Conservation (phyloP, 2,888 invertebrate species). For the Nebria brevicollis region DNA sequence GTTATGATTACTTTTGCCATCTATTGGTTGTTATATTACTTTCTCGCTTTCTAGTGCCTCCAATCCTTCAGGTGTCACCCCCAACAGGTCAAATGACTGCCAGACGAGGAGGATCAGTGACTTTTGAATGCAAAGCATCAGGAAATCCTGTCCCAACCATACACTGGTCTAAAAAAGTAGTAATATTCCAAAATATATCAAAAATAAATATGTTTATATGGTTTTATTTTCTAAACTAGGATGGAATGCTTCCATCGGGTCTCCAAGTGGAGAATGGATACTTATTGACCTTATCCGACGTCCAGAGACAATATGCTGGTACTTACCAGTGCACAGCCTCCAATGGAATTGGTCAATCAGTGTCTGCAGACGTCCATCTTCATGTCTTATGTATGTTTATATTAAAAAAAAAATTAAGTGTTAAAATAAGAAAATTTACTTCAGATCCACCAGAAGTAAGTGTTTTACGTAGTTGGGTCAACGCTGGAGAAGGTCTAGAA, state of each 20-base stretch:
- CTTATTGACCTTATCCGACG: constrained; percentile 60
- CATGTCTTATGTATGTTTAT: constrained; percentile 58
- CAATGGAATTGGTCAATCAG: constrained; percentile 64
- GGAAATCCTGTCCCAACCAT: constrained; percentile 65
- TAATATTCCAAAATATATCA: constrained; percentile 6
- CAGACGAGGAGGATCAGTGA: constrained; percentile 62
- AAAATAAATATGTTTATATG: too few species aligned
- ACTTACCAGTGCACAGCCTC: constrained; percentile 65
- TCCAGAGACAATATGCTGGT: constrained; percentile 63
- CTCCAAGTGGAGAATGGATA: constrained; percentile 62
- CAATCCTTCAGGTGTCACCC: constrained; percentile 61
- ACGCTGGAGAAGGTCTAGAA: constrained; percentile 71
- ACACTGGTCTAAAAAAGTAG: constrained; percentile 64
- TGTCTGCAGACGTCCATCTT: constrained; percentile 60
- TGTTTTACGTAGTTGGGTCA: constrained; percentile 70
- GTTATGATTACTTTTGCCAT: neutral
- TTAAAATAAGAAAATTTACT: constrained; percentile 46
- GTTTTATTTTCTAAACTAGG: constrained; percentile 52
- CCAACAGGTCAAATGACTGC: constrained; percentile 60
- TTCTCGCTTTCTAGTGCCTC: constrained; percentile 59
- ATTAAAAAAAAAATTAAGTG: neutral
- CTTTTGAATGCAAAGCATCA: constrained; percentile 63
- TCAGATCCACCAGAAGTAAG: constrained; percentile 73
- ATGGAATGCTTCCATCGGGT: constrained; percentile 60
- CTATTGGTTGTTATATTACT: too few species aligned